Base-by-base conservation (phyloP, 2,113 vertebrate species). In the Tachuris rubrigastra region DNA sequence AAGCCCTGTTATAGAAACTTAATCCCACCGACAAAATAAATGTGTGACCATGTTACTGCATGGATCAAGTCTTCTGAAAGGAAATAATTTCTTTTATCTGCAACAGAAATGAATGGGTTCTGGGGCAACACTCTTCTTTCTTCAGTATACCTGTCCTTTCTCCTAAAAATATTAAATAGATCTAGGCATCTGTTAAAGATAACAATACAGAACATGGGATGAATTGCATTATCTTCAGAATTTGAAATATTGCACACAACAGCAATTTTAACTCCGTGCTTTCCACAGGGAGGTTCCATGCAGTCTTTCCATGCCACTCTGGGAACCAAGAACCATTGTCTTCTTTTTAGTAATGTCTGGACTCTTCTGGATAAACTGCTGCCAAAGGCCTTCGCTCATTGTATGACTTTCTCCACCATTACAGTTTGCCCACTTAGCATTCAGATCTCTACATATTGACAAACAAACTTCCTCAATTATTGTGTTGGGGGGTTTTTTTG, bases 21-120 rank as follows among this genome's bases (percentile, higher is more conserved):
- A 66, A 82, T 84, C 81, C 73, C 71, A 83, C 85, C 68, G 75
- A 71, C 78, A 96, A 95, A 95, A 97, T 80, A 95, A 84, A 80
- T 90, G 79, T 7, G 13, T 59, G 39, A 90, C 63, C 5, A 1
- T 46, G 81, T 67, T 86, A 73, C 50, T 80, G 55, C 63, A 71
- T 55, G 77, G 67, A 91, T 87, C 60, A 91, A 73, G 35, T 30
- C 35, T 90, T 85, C 55, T 88, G 75, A 76, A 88, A 74, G 50
- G 63, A 95, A 87, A 83, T 50, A 23, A 71, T 87, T 91, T 49
- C 6, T 86, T 89, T 90, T 44, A 37, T 53, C 50, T 53, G 16
- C 37, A 71, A 18, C 21, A 86, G 16, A 20, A 94, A 95, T 24
- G 22, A 76, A 85, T 53, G 35, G 63, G 28, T 71, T 79, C 31